Evolutionary conservation across 1,140 invertebrate genomes (phyloP), one percentile per base, ranked within the genome.

Genomic region (Drosophila kanapiae): DNA sequence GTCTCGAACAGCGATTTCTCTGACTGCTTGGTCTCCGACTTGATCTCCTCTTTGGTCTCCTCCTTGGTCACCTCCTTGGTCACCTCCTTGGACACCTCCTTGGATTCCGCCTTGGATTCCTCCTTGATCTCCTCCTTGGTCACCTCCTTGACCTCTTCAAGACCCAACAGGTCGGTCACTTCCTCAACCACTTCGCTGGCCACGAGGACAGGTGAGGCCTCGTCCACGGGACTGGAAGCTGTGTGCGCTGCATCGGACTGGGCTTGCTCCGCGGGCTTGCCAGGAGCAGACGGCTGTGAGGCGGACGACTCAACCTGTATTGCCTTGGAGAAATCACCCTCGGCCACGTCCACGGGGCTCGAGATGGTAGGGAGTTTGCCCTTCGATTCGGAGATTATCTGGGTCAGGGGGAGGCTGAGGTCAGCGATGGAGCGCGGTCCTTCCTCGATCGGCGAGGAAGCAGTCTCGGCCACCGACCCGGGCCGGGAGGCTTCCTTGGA

Each of bases 171-270:
- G 3, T 65, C 62, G 4, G 38, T 31, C 23, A 37, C 78, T 58
- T 88, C 75, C 23, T 68, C 33, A 9, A 49, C 45, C 3, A 40
- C 14, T 14, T 71, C 51, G 35, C 16, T 54, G 10, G 47, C 38
- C 16, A 67, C 78, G 7, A 83, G 40, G 13, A 62, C 8, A 10
- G 54, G 64, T 9, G 57, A 35, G 4, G 87, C 91, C 40, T 86
- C 84, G 49, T 92, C 91, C 14, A 92, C 78, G 9, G 91, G 91
- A n/a, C 84, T 81, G 2, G 91, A 92, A n/a, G 75, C 82, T n/a
- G 91, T 92, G 11, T 68, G 54, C 1, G 60, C 27, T 10, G 79
- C 75, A 33, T 40, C 71, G 37, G 70, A n/a, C 18, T 74, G 74
- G 13, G 76, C 62, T 7, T 56, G 51, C 29, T 91, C 84, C 10